Evolutionary conservation across 2,113 vertebrate species (phyloP), one percentile per base, ranked within the genome.

Genomic region (Salminus brasiliensis): DNA sequence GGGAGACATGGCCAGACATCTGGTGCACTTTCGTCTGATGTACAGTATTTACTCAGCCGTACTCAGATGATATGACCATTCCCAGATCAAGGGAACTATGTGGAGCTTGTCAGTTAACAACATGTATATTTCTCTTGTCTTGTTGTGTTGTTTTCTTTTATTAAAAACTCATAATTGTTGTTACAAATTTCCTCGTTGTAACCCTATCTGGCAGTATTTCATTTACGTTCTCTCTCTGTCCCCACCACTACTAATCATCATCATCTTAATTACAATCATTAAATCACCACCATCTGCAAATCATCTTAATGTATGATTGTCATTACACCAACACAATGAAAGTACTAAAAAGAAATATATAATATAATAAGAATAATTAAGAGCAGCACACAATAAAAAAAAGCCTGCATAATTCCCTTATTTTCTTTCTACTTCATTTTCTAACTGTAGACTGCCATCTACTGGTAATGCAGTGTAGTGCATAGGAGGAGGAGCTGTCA

Each of bases 391-490:
- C 32, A 66, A 39, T 36, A 11, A 66, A 39, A 66, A 0, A 32
- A 32, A 36, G 60, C 30, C 60, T 10, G n/a, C n/a, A 6, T 6
- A 1, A 1, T 16, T 21, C 7, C n/a, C 32, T 32, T 16, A 21
- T 74, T 15, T 73, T 23, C 36, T 45, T 9, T 29, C 16, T 25
- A n/a, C 12, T 65, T 65, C 41, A 45, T 75, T 68, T 77, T 39
- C 81, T 77, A 59, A 70, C 47, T 52, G 45, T 15, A 80, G 57
- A 73, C 45, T 85, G 84, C 47, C 84, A 85, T 68, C 84, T 85
- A 70, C 62, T 78, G 81, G 78, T 70, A 43, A 72, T 29, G 76
- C 12, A 21, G 70, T 15, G 30, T 55, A 65, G 23, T 49, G 36
- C 11, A 52, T 53, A 53, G 1, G 2, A 76, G 39, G 29, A 2